Base-by-base conservation (phyloP, 2,797 vertebrate species). In the Chlorospingus flavigularis region DNA sequence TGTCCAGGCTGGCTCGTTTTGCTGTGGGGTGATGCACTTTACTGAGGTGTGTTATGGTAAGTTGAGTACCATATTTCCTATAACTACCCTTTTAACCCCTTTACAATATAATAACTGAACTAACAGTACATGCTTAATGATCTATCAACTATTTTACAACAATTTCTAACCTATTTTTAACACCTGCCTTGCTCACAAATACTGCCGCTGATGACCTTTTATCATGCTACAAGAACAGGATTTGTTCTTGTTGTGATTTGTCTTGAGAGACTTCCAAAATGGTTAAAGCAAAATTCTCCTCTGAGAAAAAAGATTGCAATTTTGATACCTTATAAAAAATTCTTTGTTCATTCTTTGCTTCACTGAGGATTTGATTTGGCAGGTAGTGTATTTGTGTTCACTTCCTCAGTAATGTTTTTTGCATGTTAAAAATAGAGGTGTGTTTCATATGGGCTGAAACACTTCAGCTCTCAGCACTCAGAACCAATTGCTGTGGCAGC, bases 401-500 rank as follows among this genome's bases (percentile, higher is more conserved):
- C 31, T 71, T 79, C 37, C 58, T 66, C 16, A 3, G 55, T 40
- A 35, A 31, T 88, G 76, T 58, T 90, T 93, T 85, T 86, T 74
- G 30, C 35, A 11, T 63, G 53, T 65, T 88, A 62, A 88, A 92
- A 86, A 55, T 9, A 25, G 76, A 92, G 40, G 15, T 92, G 48
- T 72, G 33, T 82, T 93, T 94, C 55, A 47, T 28, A 40, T 42
- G 70, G 63, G 42, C 90, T 70, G 90, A 50, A 93, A 60, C 76
- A 51, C 39, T 92, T 76, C n/a, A 42, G 48, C 55, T 88, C 87
- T 78, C 85, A 95, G 61, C 10, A 1, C 85, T 81, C 50, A 42
- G 79, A 84, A 95, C 54, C 76, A 78, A 62, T 39, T 66, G 66
- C 53, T 88, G 9, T 8, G 79, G 70, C 92, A 95, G 90, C 86